Evolutionary conservation across 2,113 vertebrate species (phyloP).

Genomic region (Pituophis catenifer): DNA sequence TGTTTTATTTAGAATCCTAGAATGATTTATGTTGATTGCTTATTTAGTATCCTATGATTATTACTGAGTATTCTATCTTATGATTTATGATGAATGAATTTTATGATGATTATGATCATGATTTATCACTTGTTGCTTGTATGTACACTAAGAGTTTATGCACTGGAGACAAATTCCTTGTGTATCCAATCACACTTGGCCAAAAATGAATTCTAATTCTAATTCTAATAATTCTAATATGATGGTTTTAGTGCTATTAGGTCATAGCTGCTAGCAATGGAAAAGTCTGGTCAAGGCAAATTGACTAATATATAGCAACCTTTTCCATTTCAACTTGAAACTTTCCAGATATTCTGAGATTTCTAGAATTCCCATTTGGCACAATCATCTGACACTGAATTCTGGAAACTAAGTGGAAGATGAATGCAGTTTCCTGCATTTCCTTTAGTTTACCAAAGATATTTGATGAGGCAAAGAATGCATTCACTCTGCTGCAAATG

Average conservation of each 20-base stretch:
- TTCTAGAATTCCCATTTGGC: neutral
- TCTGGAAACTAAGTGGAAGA: neutral
- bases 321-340: conserved; percentile 30
- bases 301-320: conserved; percentile 25
- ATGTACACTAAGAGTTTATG: too few species aligned
- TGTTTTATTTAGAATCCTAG: too few species aligned
- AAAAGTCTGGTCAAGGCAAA: conserved; percentile 24
- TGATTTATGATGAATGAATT: too few species aligned
- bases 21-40: too few species aligned
- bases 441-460: conserved; percentile 28
- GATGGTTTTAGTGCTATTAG: conserved; percentile 54
- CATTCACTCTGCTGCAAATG: neutral
- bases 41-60: too few species aligned
- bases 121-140: too few species aligned
- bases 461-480: neutral
- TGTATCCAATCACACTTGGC: too few species aligned
- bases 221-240: too few species aligned
- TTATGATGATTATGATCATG: too few species aligned
- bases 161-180: too few species aligned
- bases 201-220: too few species aligned
- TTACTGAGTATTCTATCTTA: too few species aligned
- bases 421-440: neutral
- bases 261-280: neutral
- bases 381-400: neutral
- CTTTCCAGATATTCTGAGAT: neutral